These are phyloP conservation scores for Bombyx mandarina DNA, from an alignment of 1,140 invertebrate genomes.

Conservation along the genomic window DNA sequence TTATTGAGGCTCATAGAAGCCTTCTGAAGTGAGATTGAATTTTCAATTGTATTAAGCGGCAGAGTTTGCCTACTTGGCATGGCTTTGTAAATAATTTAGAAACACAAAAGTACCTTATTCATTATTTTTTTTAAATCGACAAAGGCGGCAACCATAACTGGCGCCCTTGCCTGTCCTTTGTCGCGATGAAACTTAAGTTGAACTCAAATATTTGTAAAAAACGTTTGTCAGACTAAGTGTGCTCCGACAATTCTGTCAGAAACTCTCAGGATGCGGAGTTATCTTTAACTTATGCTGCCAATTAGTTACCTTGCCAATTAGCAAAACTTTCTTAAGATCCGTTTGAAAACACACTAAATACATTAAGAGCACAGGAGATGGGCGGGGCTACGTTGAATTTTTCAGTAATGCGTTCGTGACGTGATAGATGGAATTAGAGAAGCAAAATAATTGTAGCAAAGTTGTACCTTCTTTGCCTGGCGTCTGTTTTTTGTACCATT, in stretches of 20 bases:
- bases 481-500: too few species aligned
- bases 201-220: constrained; percentile 14
- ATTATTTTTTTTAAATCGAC: too few species aligned
- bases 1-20: too few species aligned
- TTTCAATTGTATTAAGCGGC: too few species aligned
- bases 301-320: constrained; percentile 23
- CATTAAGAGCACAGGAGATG: constrained; percentile 15
- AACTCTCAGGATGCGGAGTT: constrained; percentile 8
- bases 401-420: background rate
- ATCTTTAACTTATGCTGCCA: constrained; percentile 20
- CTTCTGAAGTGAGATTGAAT: too few species aligned
- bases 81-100: too few species aligned
- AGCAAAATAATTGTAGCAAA: background rate
- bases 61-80: too few species aligned
- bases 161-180: too few species aligned
- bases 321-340: constrained; percentile 13
- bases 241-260: constrained; percentile 10
- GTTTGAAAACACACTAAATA: constrained; percentile 14
- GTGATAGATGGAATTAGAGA: too few species aligned
- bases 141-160: too few species aligned
- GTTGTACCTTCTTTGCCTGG: too few species aligned
- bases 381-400: constrained; percentile 16
- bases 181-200: background rate
- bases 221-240: constrained; percentile 11
- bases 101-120: too few species aligned